phyloP scores from a whole-genome alignment of 1,140 invertebrate genomes.

The Drosophila lacertosa region DNA sequence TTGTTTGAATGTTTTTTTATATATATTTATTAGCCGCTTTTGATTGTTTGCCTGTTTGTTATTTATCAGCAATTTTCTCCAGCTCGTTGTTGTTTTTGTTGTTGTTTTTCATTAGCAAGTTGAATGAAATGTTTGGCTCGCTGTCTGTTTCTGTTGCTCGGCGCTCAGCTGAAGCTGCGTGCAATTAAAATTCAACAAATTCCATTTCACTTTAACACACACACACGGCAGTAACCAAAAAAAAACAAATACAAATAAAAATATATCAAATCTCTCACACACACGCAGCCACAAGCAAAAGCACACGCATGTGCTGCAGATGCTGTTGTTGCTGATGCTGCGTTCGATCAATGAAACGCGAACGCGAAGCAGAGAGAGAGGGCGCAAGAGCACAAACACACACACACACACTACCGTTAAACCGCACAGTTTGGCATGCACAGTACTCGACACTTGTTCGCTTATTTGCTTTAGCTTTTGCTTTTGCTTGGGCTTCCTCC shows the following conservation, averaged over 20 bases:
- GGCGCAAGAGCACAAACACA: slow-evolving; percentile 5
- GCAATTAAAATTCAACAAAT: slow-evolving; percentile 77
- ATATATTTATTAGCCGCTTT: slow-evolving; percentile 8
- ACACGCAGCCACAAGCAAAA: not conserved
- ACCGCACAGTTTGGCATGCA: slow-evolving; percentile 26
- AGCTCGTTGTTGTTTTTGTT: slow-evolving; percentile 26
- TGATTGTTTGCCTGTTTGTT: slow-evolving; percentile 45
- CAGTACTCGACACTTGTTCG: slow-evolving; percentile 33
- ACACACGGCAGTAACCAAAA: slow-evolving; percentile 25
- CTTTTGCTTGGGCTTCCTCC: slow-evolving; percentile 4
- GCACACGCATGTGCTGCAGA: slow-evolving; percentile 17
- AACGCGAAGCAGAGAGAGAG: not conserved
- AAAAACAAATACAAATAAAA: slow-evolving; percentile 27
- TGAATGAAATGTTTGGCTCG: slow-evolving; percentile 55
- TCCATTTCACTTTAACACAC: slow-evolving; percentile 70
- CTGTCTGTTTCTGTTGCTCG: slow-evolving; percentile 35
- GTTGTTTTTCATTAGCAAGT: slow-evolving; percentile 47
- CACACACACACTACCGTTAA: slow-evolving; percentile 58
- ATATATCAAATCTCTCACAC: slow-evolving; percentile 6
- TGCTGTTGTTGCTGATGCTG: slow-evolving; percentile 7
- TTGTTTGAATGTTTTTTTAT: slow-evolving; percentile 42
- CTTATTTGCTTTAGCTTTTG: slow-evolving; percentile 1
- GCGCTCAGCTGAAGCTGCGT: slow-evolving; percentile 55
- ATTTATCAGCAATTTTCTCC: slow-evolving; percentile 65
- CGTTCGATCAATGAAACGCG: slow-evolving; percentile 32